Conservation (phyloP, 35 echinoderm and acorn worm genomes). For the Holothuria glaberrima region DNA sequence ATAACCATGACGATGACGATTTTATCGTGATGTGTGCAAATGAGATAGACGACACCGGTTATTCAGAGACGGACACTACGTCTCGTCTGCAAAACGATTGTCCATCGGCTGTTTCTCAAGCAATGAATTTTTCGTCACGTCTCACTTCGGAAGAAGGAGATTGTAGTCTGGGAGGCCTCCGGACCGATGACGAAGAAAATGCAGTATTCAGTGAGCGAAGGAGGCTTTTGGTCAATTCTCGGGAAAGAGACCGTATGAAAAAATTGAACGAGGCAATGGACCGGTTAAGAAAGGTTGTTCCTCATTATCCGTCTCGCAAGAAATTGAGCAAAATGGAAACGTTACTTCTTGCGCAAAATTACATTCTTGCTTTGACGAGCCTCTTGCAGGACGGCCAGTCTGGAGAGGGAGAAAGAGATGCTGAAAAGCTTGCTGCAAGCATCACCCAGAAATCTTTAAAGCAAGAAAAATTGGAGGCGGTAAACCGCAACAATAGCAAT, state of each 20-base stretch:
- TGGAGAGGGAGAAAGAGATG: conserved; percentile 15
- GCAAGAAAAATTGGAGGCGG: too few species aligned
- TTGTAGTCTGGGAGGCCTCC: neutral
- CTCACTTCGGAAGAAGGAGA: neutral
- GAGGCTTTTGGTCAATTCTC: conserved; percentile 61
- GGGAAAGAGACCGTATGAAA: conserved; percentile 72
- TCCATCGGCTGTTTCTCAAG: too few species aligned
- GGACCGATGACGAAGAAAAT: neutral
- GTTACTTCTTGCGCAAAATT: conserved; percentile 77
- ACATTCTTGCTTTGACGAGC: conserved; percentile 68
- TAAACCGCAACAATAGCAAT: too few species aligned
- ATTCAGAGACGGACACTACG: too few species aligned
- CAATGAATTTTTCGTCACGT: too few species aligned
- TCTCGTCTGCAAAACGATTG: too few species aligned
- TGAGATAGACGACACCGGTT: neutral
- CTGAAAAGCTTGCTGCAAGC: conserved; percentile 30
- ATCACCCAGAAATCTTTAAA: conserved; percentile 22
- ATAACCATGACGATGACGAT: conserved; percentile 1
- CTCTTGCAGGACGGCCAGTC: conserved; percentile 61
- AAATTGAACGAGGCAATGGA: conserved; percentile 81
- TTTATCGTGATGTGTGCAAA: conserved; percentile 19
- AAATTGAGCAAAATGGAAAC: conserved; percentile 89
- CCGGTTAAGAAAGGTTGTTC: conserved; percentile 66
- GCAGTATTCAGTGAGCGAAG: conserved; percentile 32
- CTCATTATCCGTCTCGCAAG: conserved; percentile 73